Percentiles rank a stretch among this genome's conserved stretches.
phyloP scores from a whole-genome alignment of 1,140 invertebrate species.

The Telenomus remus region DNA sequence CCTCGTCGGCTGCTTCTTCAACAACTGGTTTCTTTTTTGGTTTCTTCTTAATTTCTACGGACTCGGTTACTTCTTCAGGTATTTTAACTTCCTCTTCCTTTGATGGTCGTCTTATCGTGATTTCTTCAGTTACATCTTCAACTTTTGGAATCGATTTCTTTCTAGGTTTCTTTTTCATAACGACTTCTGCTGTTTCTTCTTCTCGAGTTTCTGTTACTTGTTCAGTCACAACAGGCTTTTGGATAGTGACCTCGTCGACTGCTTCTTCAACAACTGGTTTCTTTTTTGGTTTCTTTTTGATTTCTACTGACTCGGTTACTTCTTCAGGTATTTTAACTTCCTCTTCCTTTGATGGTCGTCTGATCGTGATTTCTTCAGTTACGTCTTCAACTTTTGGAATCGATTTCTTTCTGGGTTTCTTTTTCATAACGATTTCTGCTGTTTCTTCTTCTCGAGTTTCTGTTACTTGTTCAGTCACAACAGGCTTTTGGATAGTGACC shows the following conservation, averaged over 20 bases:
- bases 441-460: constrained; percentile 43
- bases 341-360: constrained; percentile 61
- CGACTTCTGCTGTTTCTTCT: constrained; percentile 56
- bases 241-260: constrained; percentile 60
- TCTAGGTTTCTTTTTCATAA: constrained; percentile 58
- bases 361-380: constrained; percentile 69
- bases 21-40: constrained; percentile 53
- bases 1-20: constrained; percentile 57
- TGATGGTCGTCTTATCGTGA: constrained; percentile 64
- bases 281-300: constrained; percentile 51
- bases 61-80: constrained; percentile 47
- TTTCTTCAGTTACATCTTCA: constrained; percentile 72
- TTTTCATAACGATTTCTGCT: constrained; percentile 56
- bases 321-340: constrained; percentile 28
- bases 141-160: constrained; percentile 63
- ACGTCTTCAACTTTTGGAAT: constrained; percentile 68
- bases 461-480: constrained; percentile 63
- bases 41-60: constrained; percentile 62
- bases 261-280: constrained; percentile 58
- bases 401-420: constrained; percentile 61
- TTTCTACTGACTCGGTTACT: constrained; percentile 63
- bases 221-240: constrained; percentile 68
- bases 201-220: constrained; percentile 48
- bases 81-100: constrained; percentile 43
- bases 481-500: constrained; percentile 67